Conservation (phyloP, 2,113 vertebrate genomes). For the Galeopterus variegatus region DNA sequence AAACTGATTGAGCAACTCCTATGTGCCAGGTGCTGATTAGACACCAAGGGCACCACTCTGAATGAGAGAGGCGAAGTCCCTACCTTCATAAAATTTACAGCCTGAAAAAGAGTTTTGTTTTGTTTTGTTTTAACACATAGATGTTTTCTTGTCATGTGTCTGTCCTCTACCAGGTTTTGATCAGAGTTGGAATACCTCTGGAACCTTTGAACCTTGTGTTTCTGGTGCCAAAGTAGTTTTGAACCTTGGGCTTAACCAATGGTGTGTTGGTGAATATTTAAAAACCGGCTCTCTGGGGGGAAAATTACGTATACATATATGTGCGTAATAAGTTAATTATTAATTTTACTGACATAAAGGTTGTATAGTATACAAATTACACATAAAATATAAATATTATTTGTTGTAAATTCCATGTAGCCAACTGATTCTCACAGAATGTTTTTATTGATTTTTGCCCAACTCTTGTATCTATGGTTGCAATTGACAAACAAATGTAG, state of each 20-base stretch:
- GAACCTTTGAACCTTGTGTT: slow-evolving; percentile 64
- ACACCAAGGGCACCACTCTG: background rate
- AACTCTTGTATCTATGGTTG: background rate
- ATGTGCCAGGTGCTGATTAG: background rate
- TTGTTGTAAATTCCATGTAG: slow-evolving; percentile 19
- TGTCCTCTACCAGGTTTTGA: slow-evolving; percentile 31
- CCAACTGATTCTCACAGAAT: slow-evolving; percentile 20
- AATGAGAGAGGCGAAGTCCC: slow-evolving; percentile 22
- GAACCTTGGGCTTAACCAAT: slow-evolving; percentile 53
- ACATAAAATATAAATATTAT: background rate
- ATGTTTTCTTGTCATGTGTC: background rate
- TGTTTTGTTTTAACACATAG: background rate
- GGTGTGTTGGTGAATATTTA: slow-evolving; percentile 66
- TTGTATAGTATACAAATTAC: background rate
- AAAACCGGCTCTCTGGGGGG: background rate
- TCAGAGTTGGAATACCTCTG: background rate
- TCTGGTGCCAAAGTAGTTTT: slow-evolving; percentile 63
- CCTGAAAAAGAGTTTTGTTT: background rate
- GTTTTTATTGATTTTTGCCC: slow-evolving; percentile 17
- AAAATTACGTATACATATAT: background rate
- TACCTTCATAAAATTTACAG: background rate
- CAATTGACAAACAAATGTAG: background rate
- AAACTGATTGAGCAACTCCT: background rate
- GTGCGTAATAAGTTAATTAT: background rate
- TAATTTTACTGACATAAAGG: background rate